Evolutionary conservation across 1,140 invertebrate species (phyloP), one percentile per base, ranked within the genome.

Genomic region (Formica selysi): DNA sequence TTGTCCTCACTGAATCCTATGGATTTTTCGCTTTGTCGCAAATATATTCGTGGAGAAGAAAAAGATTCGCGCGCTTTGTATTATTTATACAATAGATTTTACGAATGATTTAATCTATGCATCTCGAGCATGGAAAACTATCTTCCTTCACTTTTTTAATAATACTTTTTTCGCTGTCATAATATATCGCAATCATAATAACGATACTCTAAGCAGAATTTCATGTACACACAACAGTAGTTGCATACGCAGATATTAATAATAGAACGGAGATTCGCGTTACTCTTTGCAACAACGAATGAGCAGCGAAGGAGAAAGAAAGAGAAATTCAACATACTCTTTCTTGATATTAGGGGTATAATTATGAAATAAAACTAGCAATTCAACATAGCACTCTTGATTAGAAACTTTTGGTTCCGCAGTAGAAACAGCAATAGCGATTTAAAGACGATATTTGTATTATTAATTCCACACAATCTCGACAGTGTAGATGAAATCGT

Each of bases 21-120:
- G 89, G 89, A 90, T 90, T 90, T 51, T 90, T 74, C 54, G 73
- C 54, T 86, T 88, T 59, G 76, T 89, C 68, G 64, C 41, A 76
- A 76, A 70, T n/a, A 85, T 76, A 80, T 51, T 51, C 48, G 26
- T 74, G 48, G 74, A 59, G 36, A 65, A 38, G n/a, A 65, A 48
- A 61, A 38, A 86, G 38, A 78, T 80, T 81, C 71, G 48, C 16
- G 48, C 44, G 44, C 85, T 62, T 86, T 81, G 38, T 51, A 81
- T 86, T 78, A 83, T 5, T 70, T 38, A 26, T 38, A 51, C 48
- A 51, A 57, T 29, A 73, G n/a, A 67, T 64, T 74, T 44, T 67
- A 44, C 48, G 76, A 85, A 74, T 73, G 13, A 62, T 85, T 85
- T 70, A 51, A 76, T n/a, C 48, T 16, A 32, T 73, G 70, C 85